These are phyloP conservation scores for Rhynchopsitta pachyrhyncha DNA, from an alignment of 2,113 vertebrate species.

Conservation along the genomic window DNA sequence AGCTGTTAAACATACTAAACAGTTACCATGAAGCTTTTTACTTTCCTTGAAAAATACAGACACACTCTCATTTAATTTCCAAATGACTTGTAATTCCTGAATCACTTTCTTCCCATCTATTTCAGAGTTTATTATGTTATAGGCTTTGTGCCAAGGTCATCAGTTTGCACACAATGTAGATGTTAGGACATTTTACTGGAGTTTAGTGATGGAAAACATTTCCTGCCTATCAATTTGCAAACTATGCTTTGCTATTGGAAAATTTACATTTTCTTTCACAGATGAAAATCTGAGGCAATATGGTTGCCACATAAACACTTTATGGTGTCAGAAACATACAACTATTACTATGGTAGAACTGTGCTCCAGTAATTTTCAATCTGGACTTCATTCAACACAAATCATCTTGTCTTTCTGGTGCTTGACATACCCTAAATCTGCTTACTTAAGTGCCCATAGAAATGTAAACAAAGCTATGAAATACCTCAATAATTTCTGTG, in stretches of 20 bases:
- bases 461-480: background rate
- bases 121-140: slow-evolving; percentile 25
- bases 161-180: slow-evolving; percentile 43
- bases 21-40: slow-evolving; percentile 27
- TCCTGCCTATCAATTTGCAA: slow-evolving; percentile 54
- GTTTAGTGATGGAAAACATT: slow-evolving; percentile 31
- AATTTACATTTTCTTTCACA: slow-evolving; percentile 34
- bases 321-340: slow-evolving; percentile 11
- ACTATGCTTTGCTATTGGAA: slow-evolving; percentile 57
- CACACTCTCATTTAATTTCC: background rate
- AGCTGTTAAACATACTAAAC: background rate
- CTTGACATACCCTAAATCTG: background rate
- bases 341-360: background rate
- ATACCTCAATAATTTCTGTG: background rate
- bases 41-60: slow-evolving; percentile 8
- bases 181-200: slow-evolving; percentile 39
- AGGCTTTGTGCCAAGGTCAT: slow-evolving; percentile 65
- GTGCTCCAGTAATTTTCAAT: slow-evolving; percentile 19
- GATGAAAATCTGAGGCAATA: slow-evolving; percentile 44
- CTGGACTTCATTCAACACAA: background rate
- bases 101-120: slow-evolving; percentile 45
- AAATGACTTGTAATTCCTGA: slow-evolving; percentile 43
- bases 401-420: background rate
- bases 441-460: background rate
- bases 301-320: slow-evolving; percentile 34